These are phyloP conservation scores for Tethea ocularis DNA, from an alignment of 2,888 invertebrate species.

Conservation along the genomic window DNA sequence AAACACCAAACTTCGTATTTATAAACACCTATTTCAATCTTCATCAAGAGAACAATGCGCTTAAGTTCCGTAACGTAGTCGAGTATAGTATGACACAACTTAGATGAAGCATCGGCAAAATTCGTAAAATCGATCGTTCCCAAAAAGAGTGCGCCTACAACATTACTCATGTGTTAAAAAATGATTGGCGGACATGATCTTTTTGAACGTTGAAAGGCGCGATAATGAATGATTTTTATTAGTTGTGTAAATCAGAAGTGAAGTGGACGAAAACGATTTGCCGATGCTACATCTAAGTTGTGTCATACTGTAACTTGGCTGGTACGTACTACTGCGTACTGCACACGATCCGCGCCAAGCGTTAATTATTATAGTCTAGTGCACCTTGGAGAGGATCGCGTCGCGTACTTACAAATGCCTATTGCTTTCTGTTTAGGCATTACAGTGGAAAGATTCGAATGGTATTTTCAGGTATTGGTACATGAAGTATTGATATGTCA, in stretches of 20 bases:
- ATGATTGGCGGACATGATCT: no score
- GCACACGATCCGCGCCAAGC: constrained; percentile 16
- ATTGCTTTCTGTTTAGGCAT: constrained; percentile 17
- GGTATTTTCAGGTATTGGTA: neutral
- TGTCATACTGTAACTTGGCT: constrained; percentile 1
- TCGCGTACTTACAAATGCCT: constrained; percentile 24
- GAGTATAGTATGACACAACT: no score
- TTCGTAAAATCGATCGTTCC: no score
- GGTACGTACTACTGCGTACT: neutral
- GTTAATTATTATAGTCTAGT: constrained; percentile 78
- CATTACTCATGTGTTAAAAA: no score
- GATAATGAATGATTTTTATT: no score
- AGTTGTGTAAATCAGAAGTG: no score
- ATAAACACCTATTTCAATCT: neutral
- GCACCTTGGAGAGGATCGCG: constrained; percentile 58
- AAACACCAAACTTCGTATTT: neutral
- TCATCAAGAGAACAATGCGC: neutral
- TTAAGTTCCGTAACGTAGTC: neutral
- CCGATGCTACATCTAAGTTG: no score
- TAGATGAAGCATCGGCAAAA: no score
- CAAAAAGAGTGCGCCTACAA: no score
- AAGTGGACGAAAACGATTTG: no score
- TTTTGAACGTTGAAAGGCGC: no score
- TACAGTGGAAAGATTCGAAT: neutral
- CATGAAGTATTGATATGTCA: no score